Evolutionary conservation across 2,797 vertebrate species (phyloP).

Genomic region (Diglossa cyanea): DNA sequence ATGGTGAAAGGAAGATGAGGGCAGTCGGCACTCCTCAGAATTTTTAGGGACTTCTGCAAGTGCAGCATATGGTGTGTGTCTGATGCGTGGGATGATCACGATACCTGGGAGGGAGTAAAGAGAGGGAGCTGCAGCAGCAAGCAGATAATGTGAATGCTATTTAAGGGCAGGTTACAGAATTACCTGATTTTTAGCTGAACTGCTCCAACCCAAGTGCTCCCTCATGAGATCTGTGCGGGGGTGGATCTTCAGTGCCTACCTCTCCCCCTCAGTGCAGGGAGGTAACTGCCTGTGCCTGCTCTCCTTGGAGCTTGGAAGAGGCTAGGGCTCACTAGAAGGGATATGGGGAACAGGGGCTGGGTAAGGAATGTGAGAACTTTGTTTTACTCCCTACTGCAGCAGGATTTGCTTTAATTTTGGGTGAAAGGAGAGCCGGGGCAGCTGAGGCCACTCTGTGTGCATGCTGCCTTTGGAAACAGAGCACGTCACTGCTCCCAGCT

Average conservation of each 20-base stretch:
- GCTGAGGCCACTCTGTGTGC: background rate
- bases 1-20: background rate
- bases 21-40: background rate
- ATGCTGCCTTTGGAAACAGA: background rate
- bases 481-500: background rate
- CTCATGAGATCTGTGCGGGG: background rate
- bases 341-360: background rate
- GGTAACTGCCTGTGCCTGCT: background rate
- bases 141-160: background rate
- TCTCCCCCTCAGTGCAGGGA: background rate
- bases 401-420: background rate
- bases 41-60: background rate
- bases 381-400: background rate
- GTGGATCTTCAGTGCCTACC: background rate
- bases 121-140: background rate
- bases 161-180: background rate
- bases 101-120: background rate
- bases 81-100: accelerated
- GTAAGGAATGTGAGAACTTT: background rate
- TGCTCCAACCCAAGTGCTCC: background rate
- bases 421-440: background rate
- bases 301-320: background rate
- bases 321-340: background rate
- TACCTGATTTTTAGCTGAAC: background rate
- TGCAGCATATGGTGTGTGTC: background rate